These are phyloP conservation scores for Dinocampus coccinellae DNA, from an alignment of 2,888 invertebrate species.

Conservation along the genomic window DNA sequence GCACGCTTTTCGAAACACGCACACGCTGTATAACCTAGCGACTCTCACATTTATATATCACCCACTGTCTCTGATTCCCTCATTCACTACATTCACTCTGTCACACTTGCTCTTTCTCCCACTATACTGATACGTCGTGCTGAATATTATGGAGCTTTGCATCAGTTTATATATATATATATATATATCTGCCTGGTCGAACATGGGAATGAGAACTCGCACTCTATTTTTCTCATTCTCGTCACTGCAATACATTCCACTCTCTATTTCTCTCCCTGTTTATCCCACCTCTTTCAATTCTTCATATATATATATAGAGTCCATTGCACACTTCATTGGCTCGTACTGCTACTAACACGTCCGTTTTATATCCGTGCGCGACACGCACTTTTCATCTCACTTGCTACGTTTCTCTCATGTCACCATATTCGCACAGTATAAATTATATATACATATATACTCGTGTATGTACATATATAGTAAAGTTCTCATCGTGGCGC, in stretches of 20 bases:
- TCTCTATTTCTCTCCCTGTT: neutral
- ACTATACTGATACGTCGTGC: neutral
- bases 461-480: neutral
- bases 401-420: conserved; percentile 13
- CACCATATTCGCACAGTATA: conserved; percentile 1
- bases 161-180: neutral
- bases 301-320: neutral
- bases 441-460: neutral
- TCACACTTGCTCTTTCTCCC: conserved; percentile 8
- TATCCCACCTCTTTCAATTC: conserved; percentile 18
- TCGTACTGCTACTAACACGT: conserved; percentile 25
- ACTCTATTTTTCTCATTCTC: conserved; percentile 8
- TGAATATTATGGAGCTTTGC: conserved; percentile 5
- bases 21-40: conserved; percentile 39
- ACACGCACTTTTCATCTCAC: conserved; percentile 32
- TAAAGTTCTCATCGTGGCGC: conserved; percentile 12
- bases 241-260: neutral
- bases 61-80: neutral
- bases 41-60: conserved; percentile 49
- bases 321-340: conserved; percentile 32
- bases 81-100: conserved; percentile 22
- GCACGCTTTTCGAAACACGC: conserved; percentile 32
- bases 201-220: conserved; percentile 13
- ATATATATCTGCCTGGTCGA: neutral
- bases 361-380: conserved; percentile 27